A percentile compares a stretch with the other conserved stretches of the same genome.
These are phyloP conservation scores for Gila orcuttii DNA, from an alignment of 2,113 vertebrate species.

Conservation along the genomic window DNA sequence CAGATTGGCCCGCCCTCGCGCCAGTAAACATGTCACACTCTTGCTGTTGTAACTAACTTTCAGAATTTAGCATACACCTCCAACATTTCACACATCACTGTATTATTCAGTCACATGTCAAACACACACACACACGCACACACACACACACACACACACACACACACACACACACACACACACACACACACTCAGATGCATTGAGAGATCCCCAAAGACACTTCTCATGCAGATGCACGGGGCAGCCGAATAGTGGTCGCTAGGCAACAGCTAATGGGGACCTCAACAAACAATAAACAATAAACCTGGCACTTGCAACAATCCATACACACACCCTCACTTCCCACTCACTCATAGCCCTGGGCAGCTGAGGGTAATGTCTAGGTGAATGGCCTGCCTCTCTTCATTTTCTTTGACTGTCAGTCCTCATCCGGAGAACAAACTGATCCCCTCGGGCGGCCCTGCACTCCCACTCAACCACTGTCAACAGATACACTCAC, in stretches of 20 bases:
- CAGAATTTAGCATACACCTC: not conserved
- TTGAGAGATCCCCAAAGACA: constrained; percentile 31
- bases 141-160: constrained; percentile 17
- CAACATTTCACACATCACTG: not conserved
- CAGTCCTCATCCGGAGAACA: constrained; percentile 55
- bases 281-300: constrained; percentile 60
- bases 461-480: constrained; percentile 39
- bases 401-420: constrained; percentile 58
- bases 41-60: not conserved
- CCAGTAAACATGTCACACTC: not conserved
- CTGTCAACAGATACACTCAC: constrained; percentile 40
- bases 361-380: constrained; percentile 50
- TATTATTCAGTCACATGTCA: not conserved
- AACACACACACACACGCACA: not conserved
- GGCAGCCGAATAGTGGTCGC: constrained; percentile 51
- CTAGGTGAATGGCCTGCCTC: constrained; percentile 49
- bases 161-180: constrained; percentile 8
- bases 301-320: constrained; percentile 46
- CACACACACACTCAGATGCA: constrained; percentile 23
- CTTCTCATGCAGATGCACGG: constrained; percentile 43
- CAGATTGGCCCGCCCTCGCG: no score
- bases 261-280: constrained; percentile 56
- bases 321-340: constrained; percentile 44
- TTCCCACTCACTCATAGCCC: constrained; percentile 46
- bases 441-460: constrained; percentile 52